phyloP scores from a whole-genome alignment of 2,113 vertebrate genomes.

The Triplophysa siluroides region DNA sequence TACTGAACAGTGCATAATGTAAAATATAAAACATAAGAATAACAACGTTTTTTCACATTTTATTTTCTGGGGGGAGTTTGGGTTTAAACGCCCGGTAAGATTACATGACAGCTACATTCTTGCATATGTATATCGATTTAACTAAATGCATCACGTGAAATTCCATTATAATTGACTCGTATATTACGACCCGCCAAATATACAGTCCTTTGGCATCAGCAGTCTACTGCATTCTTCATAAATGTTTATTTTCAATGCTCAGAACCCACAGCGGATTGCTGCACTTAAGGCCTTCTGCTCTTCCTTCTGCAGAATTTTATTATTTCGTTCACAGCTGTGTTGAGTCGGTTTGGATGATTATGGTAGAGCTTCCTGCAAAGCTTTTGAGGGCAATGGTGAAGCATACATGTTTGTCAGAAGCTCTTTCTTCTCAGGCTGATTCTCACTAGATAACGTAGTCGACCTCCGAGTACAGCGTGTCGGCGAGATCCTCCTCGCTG shows the following conservation, averaged over 20 bases:
- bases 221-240: background rate
- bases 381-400: constrained; percentile 3
- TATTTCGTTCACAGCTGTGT: background rate
- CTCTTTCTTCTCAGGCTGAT: background rate
- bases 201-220: background rate
- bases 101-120: background rate
- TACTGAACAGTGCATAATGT: too few relatives aligned
- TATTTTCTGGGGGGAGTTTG: constrained; percentile 24
- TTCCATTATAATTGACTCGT: background rate
- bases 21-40: background rate
- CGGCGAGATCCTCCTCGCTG: constrained; percentile 71
- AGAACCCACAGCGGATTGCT: background rate
- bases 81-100: constrained; percentile 6
- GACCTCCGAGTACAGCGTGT: constrained; percentile 72
- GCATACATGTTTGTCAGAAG: background rate
- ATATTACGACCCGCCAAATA: too few relatives aligned
- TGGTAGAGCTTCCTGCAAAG: background rate
- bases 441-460: constrained; percentile 71
- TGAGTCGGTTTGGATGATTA: background rate
- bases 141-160: background rate
- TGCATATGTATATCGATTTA: background rate
- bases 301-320: background rate
- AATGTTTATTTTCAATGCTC: background rate
- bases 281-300: background rate
- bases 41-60: background rate